phyloP scores from a whole-genome alignment of 37 sponge, comb jelly and placozoan species.

The Eunapius fragilis region DNA sequence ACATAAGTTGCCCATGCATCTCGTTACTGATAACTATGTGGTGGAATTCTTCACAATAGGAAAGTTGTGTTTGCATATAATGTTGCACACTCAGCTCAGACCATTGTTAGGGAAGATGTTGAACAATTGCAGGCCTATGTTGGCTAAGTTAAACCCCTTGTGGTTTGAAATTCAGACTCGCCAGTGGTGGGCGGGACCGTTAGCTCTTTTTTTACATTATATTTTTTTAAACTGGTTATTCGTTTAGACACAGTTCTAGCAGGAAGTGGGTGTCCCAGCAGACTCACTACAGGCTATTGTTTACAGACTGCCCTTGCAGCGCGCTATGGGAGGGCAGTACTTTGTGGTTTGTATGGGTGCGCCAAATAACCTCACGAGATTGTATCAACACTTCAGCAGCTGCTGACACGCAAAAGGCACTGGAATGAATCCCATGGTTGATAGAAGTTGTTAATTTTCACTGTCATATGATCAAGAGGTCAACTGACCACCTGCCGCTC shows the following conservation, averaged over 20 bases:
- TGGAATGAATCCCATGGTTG: background rate
- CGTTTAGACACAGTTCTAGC: too few species aligned
- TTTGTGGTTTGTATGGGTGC: background rate
- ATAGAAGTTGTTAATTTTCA: background rate
- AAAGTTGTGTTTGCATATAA: background rate
- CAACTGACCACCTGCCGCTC: background rate
- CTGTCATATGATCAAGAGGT: background rate
- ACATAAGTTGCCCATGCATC: too few species aligned
- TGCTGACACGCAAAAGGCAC: background rate
- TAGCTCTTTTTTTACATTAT: too few species aligned
- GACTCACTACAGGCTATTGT: background rate
- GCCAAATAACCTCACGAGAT: background rate
- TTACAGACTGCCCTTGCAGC: background rate
- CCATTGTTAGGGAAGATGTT: background rate
- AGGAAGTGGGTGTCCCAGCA: background rate
- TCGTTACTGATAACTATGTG: too few species aligned
- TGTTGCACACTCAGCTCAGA: background rate
- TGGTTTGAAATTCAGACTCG: background rate
- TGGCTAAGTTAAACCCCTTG: background rate
- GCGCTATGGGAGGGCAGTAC: background rate
- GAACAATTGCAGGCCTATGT: too few species aligned
- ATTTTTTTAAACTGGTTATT: too few species aligned
- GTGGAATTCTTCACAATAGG: too few species aligned
- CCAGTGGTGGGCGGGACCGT: background rate
- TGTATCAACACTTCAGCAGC: background rate